A percentile compares a stretch with the other conserved stretches of the same genome.
Evolutionary conservation across 1,140 invertebrate genomes (phyloP).

Genomic region (Apis cerana): DNA sequence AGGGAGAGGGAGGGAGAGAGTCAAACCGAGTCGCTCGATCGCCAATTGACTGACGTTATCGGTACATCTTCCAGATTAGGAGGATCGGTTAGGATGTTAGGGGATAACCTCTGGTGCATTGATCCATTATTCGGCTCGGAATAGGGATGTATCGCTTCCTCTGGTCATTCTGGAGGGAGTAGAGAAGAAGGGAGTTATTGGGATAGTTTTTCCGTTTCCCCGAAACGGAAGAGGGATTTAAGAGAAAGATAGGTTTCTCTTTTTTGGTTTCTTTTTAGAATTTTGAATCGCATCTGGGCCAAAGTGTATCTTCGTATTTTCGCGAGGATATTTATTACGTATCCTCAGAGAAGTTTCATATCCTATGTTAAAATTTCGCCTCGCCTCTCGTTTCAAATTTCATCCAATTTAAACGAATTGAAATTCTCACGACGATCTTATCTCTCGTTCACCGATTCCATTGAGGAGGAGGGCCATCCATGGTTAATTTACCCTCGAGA

Average conservation of each 20-base stretch:
- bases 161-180: constrained; percentile 48
- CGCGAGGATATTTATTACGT: too few relatives aligned
- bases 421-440: too few relatives aligned
- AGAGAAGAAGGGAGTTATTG: not conserved
- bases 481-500: constrained; percentile 26
- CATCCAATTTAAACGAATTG: too few relatives aligned
- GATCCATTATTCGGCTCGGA: constrained; percentile 58
- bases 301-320: too few relatives aligned
- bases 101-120: constrained; percentile 47
- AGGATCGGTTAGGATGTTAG: constrained; percentile 68
- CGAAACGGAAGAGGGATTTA: too few relatives aligned
- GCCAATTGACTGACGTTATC: constrained; percentile 79
- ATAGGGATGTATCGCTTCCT: constrained; percentile 31
- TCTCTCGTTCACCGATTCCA: not conserved
- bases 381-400: too few relatives aligned
- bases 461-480: not conserved
- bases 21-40: constrained; percentile 73
- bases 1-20: constrained; percentile 40
- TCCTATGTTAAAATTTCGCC: too few relatives aligned
- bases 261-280: too few relatives aligned
- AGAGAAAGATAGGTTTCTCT: too few relatives aligned
- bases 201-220: not conserved
- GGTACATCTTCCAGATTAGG: constrained; percentile 76
- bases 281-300: too few relatives aligned
- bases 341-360: too few relatives aligned